Percentiles rank a stretch among this genome's conserved stretches.
These are phyloP conservation scores for Myanophis thanlyinensis DNA, from an alignment of 2,113 vertebrate genomes.

Conservation along the genomic window DNA sequence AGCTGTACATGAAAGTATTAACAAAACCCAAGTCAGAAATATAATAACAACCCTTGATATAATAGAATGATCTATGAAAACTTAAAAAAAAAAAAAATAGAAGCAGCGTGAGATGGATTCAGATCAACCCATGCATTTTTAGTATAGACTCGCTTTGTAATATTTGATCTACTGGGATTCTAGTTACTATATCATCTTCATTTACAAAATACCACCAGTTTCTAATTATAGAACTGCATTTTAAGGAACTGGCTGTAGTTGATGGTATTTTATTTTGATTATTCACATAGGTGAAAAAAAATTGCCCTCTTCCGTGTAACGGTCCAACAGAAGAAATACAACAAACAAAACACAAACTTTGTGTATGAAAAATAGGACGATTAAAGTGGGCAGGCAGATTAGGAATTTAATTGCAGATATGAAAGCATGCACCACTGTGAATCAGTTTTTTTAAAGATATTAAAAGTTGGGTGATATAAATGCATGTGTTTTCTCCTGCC, in stretches of 20 bases:
- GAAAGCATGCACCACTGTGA: background rate
- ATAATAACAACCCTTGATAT: background rate
- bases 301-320: background rate
- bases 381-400: background rate
- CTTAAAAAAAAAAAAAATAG: too few relatives aligned
- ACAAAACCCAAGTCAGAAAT: background rate
- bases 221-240: background rate
- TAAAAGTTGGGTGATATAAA: background rate
- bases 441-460: background rate
- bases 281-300: background rate
- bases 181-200: background rate
- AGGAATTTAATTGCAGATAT: background rate
- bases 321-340: background rate
- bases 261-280: background rate
- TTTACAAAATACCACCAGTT: background rate
- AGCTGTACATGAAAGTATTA: background rate
- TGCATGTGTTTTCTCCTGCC: background rate
- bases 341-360: background rate
- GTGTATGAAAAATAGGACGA: background rate
- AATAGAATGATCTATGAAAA: background rate
- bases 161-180: background rate
- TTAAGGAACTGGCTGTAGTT: background rate
- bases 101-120: background rate
- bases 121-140: background rate
- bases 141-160: background rate